These are phyloP conservation scores for Typhlichthys subterraneus DNA, from an alignment of 2,797 vertebrate genomes.

Conservation along the genomic window DNA sequence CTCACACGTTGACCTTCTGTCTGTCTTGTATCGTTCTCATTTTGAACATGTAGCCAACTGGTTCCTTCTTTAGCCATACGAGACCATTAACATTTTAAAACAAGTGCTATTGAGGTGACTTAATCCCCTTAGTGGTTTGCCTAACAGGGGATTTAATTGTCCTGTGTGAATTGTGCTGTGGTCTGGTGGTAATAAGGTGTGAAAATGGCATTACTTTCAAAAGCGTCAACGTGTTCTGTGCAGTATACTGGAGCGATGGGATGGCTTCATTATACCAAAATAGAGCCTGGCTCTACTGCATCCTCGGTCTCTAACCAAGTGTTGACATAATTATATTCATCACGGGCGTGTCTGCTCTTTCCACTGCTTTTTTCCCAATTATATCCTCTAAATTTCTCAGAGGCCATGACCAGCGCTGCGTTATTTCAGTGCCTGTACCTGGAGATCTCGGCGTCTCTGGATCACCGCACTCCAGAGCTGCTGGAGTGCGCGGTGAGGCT, in stretches of 20 bases:
- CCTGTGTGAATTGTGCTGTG: neutral
- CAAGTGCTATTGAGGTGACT: too few relatives aligned
- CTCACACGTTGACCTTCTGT: too few relatives aligned
- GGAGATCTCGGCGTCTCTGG: slow-evolving; percentile 87
- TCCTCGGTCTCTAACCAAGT: neutral
- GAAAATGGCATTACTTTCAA: neutral
- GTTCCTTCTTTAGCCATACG: too few relatives aligned
- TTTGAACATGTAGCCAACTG: too few relatives aligned
- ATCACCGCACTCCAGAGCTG: slow-evolving; percentile 85
- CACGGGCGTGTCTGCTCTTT: neutral
- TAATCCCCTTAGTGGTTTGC: neutral
- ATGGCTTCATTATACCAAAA: slow-evolving; percentile 4
- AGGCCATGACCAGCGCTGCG: slow-evolving; percentile 83
- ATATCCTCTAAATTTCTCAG: slow-evolving; percentile 53
- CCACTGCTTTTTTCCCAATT: neutral
- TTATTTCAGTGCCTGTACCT: slow-evolving; percentile 86
- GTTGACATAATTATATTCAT: neutral
- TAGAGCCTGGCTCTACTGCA: neutral
- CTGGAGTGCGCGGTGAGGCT: slow-evolving; percentile 84
- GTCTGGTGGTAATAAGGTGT: too few relatives aligned
- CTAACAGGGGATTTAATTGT: neutral
- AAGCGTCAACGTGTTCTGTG: neutral
- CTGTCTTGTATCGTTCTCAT: too few relatives aligned
- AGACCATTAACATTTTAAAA: too few relatives aligned
- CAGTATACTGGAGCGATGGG: neutral